A percentile compares a stretch with the other conserved stretches of the same genome.
These are phyloP conservation scores for Platycercus adscitus DNA, from an alignment of 2,113 vertebrate genomes.

Conservation along the genomic window DNA sequence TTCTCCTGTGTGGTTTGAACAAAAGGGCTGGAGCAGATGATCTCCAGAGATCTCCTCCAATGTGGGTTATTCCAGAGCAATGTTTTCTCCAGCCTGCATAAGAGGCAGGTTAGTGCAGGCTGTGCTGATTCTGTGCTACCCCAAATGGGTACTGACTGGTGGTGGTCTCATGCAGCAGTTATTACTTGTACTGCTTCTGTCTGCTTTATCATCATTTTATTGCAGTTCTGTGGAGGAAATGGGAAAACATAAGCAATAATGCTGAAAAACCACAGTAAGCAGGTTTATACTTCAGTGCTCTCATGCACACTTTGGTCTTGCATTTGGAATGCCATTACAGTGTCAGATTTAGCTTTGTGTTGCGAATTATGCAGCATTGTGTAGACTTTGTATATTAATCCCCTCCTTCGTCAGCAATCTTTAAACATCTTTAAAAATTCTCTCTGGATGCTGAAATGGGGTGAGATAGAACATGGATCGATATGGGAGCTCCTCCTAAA, in stretches of 20 bases:
- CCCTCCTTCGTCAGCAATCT: not conserved
- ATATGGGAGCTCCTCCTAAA: not conserved
- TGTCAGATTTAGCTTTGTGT: not conserved
- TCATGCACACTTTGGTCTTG: not conserved
- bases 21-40: not conserved
- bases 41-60: not conserved
- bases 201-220: not conserved
- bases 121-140: not conserved
- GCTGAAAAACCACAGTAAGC: not conserved
- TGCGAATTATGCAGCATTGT: not conserved
- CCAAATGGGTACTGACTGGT: not conserved
- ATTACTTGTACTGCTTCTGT: not conserved
- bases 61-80: not conserved
- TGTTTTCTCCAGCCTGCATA: not conserved
- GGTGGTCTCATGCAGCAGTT: not conserved
- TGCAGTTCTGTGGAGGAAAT: not conserved
- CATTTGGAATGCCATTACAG: not conserved
- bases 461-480: slow-evolving; percentile 18
- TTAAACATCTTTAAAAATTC: not conserved
- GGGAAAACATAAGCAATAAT: not conserved
- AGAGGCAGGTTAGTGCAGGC: not conserved
- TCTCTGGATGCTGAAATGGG: slow-evolving; percentile 53
- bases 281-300: not conserved
- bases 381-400: not conserved
- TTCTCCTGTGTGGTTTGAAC: not conserved